A percentile compares a stretch with the other conserved stretches of the same genome.
Evolutionary conservation across 2,888 invertebrate species (phyloP).

Genomic region (Ctena decussata): DNA sequence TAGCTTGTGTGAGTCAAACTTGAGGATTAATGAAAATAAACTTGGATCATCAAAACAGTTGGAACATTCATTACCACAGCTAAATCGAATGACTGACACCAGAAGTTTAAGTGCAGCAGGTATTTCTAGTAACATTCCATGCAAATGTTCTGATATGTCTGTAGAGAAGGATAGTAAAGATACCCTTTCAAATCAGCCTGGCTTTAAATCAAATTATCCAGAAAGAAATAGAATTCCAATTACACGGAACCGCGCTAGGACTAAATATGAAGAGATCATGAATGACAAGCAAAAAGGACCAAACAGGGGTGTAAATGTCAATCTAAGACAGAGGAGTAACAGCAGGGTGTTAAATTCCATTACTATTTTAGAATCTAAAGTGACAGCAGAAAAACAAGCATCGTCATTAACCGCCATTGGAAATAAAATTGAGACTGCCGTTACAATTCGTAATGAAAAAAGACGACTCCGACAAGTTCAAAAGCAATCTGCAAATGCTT

Average conservation of each 20-base stretch:
- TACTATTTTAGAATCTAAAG: neutral
- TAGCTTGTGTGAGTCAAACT: neutral
- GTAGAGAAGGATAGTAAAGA: neutral
- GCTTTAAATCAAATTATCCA: no score
- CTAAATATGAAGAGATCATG: neutral
- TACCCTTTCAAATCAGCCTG: no score
- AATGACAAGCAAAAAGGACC: neutral
- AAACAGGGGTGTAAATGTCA: neutral
- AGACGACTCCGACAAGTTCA: conserved; percentile 36
- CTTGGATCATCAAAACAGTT: neutral
- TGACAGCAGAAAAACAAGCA: neutral
- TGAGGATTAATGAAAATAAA: neutral
- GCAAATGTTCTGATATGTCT: neutral
- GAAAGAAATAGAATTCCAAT: neutral
- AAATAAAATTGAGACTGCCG: conserved; percentile 56
- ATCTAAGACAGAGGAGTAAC: neutral
- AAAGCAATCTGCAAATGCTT: neutral
- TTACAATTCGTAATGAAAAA: conserved; percentile 48
- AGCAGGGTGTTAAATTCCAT: neutral
- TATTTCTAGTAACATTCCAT: neutral
- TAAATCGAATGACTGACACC: neutral
- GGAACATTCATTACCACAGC: neutral
- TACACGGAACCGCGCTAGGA: neutral
- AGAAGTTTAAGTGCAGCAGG: neutral
- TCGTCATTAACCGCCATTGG: conserved; percentile 13